Evolutionary conservation across 2,888 invertebrate species (phyloP).

Genomic region (Electrophaes corylata): DNA sequence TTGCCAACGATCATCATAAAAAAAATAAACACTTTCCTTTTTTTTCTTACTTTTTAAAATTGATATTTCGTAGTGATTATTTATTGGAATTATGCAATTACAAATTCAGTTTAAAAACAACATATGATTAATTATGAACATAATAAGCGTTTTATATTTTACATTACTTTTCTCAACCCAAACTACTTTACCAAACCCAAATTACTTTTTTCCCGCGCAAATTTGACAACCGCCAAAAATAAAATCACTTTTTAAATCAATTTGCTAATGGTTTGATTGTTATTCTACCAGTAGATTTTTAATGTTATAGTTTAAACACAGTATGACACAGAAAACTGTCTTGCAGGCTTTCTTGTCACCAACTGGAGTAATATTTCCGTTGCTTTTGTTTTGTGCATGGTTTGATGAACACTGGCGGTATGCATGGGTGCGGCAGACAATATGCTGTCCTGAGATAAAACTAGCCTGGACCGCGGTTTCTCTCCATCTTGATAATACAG

Average conservation of each 20-base stretch:
- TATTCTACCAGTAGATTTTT: conserved; percentile 8
- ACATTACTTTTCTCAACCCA: not conserved
- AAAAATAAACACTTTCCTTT: conserved; percentile 21
- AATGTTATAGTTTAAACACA: not conserved
- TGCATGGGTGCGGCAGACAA: conserved; percentile 63
- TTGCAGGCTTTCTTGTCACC: conserved; percentile 71
- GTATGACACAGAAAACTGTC: conserved; percentile 64
- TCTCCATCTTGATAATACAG: conserved; percentile 3
- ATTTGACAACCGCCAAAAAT: conserved; percentile 8
- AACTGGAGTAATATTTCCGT: conserved; percentile 77
- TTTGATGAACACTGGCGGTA: conserved; percentile 69
- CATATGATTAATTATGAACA: not conserved
- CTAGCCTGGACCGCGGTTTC: conserved; percentile 1
- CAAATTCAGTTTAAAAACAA: not conserved
- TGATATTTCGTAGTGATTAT: not conserved
- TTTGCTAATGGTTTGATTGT: not conserved
- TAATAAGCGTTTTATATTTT: not conserved
- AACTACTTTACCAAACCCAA: too few species aligned
- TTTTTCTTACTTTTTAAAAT: not conserved
- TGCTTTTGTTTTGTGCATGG: conserved; percentile 79
- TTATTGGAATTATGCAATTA: not conserved
- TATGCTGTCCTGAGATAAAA: conserved; percentile 15
- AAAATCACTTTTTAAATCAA: conserved; percentile 23
- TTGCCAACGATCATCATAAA: conserved; percentile 54
- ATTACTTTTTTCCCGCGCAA: conserved; percentile 10